Base-by-base conservation (phyloP, 2,888 invertebrate genomes). In the Spisula solida region DNA sequence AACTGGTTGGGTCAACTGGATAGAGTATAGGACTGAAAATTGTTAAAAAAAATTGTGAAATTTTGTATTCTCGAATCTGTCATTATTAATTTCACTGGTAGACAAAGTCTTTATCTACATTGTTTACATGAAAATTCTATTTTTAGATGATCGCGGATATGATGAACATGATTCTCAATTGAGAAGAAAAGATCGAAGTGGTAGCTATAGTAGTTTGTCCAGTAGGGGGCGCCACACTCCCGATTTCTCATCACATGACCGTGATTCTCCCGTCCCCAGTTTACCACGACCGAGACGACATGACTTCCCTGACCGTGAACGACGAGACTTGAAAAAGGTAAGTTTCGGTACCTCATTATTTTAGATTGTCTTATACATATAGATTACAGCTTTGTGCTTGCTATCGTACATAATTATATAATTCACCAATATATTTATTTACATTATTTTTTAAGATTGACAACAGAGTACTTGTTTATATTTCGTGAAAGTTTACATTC, bases 221-320 rank as follows among this genome's bases (percentile, higher is more conserved):
- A 92, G 92, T 47, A 90, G 93, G 79, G 93, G 92, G 66, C 89
- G 93, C 75, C 91, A 93, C 70, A 93, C 93, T 31, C 89, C 92
- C 1, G 91, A 93, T 41, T 92, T 92, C 55, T 87, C 91, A 29
- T 92, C 91, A 60, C 93, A 91, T n/a, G 93, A 93, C 12, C 80
- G 93, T 41, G 89, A 90, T 34, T 93, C 93, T 0, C 93, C 93
- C 5, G 88, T 88, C 31, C 92, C 93, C 0, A 91, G 92, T 81
- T 86, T 94, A 14, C 94, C 93, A 6, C 92, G 95, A 29, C 95
- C 95, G 25, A 92, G 93, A 14, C 88, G 94, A 55, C 95, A 95
- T 86, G 93, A 93, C 60, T 94, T 92, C 83, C 93, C 91, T 48
- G 94, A 95, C 70, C 94, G 94, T 78, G 94, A 95, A 75, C 92